Evolutionary conservation across 2,113 vertebrate species (phyloP).

Genomic region (Sinocyclocheilus rhinocerous): DNA sequence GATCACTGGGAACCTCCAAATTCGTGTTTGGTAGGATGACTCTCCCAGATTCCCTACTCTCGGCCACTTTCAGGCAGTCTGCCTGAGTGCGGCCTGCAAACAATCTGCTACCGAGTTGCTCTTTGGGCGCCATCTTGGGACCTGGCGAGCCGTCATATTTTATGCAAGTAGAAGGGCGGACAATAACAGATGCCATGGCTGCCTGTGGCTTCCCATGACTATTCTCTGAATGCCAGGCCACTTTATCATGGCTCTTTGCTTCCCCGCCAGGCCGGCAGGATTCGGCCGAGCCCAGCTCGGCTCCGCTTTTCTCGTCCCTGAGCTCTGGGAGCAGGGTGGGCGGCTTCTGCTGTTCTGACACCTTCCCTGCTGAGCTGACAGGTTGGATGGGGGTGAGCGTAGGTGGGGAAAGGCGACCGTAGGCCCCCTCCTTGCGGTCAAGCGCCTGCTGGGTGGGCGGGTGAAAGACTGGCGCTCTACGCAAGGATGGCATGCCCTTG

Average conservation of each 20-base stretch:
- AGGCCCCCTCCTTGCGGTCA: slow-evolving; percentile 88
- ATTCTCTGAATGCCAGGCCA: slow-evolving; percentile 78
- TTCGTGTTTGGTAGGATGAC: slow-evolving; percentile 83
- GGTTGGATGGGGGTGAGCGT: slow-evolving; percentile 96
- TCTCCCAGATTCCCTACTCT: slow-evolving; percentile 73
- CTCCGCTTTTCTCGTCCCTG: slow-evolving; percentile 80
- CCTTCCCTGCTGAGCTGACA: slow-evolving; percentile 83
- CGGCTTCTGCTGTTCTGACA: slow-evolving; percentile 92
- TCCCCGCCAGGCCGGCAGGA: slow-evolving; percentile 72
- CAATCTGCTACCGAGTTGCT: slow-evolving; percentile 75
- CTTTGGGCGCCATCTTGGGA: slow-evolving; percentile 77
- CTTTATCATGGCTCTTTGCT: slow-evolving; percentile 72
- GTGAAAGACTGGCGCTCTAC: slow-evolving; percentile 93
- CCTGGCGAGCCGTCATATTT: slow-evolving; percentile 78
- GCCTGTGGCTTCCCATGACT: slow-evolving; percentile 79
- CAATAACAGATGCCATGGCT: slow-evolving; percentile 94
- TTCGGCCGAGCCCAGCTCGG: slow-evolving; percentile 41
- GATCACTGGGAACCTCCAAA: slow-evolving; percentile 78
- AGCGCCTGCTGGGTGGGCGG: slow-evolving; percentile 91
- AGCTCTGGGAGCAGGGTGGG: slow-evolving; percentile 96
- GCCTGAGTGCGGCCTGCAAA: slow-evolving; percentile 77
- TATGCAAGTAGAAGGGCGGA: slow-evolving; percentile 84
- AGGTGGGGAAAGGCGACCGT: slow-evolving; percentile 92
- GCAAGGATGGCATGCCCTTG: slow-evolving; percentile 94
- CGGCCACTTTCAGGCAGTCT: slow-evolving; percentile 78